These are phyloP conservation scores for Epinotia ramella DNA, from an alignment of 2,888 invertebrate genomes.

Conservation along the genomic window DNA sequence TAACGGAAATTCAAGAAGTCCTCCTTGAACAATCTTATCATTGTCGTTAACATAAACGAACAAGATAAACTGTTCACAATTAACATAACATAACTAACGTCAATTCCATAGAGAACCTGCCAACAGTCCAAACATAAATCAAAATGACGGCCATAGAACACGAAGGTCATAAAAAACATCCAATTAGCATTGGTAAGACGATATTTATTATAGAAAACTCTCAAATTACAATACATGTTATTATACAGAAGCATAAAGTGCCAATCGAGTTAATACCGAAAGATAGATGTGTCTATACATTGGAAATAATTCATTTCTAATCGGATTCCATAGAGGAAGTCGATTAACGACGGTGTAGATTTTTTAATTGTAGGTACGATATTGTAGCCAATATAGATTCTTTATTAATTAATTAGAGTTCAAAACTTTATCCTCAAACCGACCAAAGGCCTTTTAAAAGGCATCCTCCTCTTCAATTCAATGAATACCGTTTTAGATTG, in stretches of 20 bases:
- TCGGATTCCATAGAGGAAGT: not conserved
- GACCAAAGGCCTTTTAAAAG: too few relatives aligned
- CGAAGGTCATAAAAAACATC: conserved; percentile 9
- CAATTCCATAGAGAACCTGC: not conserved
- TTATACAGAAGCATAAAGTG: not conserved
- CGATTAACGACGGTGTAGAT: too few relatives aligned
- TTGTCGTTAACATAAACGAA: not conserved
- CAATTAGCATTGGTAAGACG: conserved; percentile 14
- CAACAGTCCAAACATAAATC: not conserved
- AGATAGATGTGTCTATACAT: not conserved
- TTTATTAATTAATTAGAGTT: too few relatives aligned
- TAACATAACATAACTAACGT: conserved; percentile 12
- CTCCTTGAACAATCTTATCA: not conserved
- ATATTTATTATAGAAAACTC: conserved; percentile 10
- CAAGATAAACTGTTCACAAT: not conserved
- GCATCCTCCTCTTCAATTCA: too few relatives aligned
- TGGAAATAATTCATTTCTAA: not conserved
- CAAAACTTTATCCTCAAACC: too few relatives aligned
- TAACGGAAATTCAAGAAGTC: not conserved
- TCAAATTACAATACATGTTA: not conserved
- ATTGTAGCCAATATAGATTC: too few relatives aligned
- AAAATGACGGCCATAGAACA: conserved; percentile 3
- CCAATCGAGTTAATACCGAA: not conserved
- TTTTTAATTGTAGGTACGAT: too few relatives aligned
- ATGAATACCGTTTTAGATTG: too few relatives aligned